A percentile compares a stretch with the other conserved stretches of the same genome.
These are phyloP conservation scores for Calcarius ornatus DNA, from an alignment of 2,113 vertebrate species.

Conservation along the genomic window DNA sequence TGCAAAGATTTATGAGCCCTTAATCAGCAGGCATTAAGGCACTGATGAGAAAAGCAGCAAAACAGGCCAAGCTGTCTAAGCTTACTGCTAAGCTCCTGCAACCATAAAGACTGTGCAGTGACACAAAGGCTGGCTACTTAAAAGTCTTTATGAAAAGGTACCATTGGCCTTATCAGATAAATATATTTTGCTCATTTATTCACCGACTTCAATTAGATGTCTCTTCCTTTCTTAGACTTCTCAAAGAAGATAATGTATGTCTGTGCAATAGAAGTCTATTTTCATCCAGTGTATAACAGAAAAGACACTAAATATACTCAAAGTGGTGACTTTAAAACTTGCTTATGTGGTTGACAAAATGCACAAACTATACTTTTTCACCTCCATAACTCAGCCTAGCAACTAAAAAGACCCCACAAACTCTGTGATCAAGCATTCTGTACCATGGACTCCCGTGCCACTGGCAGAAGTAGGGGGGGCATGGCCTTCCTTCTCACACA, in stretches of 20 bases:
- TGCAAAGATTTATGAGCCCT: conserved; percentile 33
- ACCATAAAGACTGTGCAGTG: background rate
- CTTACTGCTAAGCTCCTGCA: conserved; percentile 2
- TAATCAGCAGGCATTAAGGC: conserved; percentile 29
- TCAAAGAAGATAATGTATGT: background rate
- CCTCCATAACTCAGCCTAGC: background rate
- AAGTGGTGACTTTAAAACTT: background rate
- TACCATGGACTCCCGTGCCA: background rate
- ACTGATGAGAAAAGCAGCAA: conserved; percentile 54
- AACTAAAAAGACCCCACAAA: background rate
- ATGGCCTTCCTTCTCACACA: fast-evolving
- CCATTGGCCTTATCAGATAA: background rate
- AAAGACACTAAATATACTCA: background rate
- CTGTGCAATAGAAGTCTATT: background rate
- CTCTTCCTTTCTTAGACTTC: background rate
- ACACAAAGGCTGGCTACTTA: conserved; percentile 5
- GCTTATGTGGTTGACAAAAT: background rate
- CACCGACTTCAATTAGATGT: background rate
- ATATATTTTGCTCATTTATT: background rate
- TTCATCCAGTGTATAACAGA: background rate
- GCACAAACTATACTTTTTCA: background rate
- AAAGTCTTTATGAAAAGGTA: background rate
- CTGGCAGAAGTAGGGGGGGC: fast-evolving
- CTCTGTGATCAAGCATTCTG: background rate
- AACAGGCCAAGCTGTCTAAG: conserved; percentile 5